A percentile compares a stretch with the other conserved stretches of the same genome.
Evolutionary conservation across 2,797 vertebrate genomes (phyloP).

Genomic region (Champsocephalus esox): DNA sequence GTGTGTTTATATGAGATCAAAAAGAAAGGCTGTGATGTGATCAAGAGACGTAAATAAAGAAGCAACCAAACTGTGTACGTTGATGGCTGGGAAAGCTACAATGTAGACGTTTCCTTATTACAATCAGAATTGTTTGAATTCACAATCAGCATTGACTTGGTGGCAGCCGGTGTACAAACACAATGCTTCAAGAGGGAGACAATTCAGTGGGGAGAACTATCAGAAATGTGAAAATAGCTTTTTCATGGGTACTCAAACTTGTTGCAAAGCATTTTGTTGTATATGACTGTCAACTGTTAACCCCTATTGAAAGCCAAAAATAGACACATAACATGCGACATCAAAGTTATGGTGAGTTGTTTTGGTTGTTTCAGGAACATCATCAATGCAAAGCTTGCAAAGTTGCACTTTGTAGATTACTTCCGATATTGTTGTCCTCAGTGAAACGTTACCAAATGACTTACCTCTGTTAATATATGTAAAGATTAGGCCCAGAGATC

Average conservation of each 20-base stretch:
- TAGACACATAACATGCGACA: conserved; percentile 43
- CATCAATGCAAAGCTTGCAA: conserved; percentile 66
- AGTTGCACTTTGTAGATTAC: conserved; percentile 77
- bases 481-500: conserved; percentile 42
- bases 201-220: conserved; percentile 39
- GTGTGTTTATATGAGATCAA: conserved; percentile 22
- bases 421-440: conserved; percentile 44
- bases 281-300: conserved; percentile 46
- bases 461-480: conserved; percentile 36
- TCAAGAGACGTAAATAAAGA: conserved; percentile 26
- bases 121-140: conserved; percentile 67
- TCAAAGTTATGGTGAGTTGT: conserved; percentile 49
- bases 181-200: conserved; percentile 39
- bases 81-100: conserved; percentile 12
- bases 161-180: conserved; percentile 43
- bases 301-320: conserved; percentile 60
- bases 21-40: conserved; percentile 32
- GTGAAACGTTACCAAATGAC: conserved; percentile 50
- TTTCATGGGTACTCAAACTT: conserved; percentile 58
- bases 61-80: conserved; percentile 35
- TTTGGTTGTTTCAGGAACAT: conserved; percentile 41
- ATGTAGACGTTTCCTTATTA: conserved; percentile 38
- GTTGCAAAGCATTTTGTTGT: conserved; percentile 56
- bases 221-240: conserved; percentile 74
- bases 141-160: conserved; percentile 53